Evolutionary conservation across 1,140 invertebrate genomes (phyloP).

Genomic region (Drosophila persimilis): DNA sequence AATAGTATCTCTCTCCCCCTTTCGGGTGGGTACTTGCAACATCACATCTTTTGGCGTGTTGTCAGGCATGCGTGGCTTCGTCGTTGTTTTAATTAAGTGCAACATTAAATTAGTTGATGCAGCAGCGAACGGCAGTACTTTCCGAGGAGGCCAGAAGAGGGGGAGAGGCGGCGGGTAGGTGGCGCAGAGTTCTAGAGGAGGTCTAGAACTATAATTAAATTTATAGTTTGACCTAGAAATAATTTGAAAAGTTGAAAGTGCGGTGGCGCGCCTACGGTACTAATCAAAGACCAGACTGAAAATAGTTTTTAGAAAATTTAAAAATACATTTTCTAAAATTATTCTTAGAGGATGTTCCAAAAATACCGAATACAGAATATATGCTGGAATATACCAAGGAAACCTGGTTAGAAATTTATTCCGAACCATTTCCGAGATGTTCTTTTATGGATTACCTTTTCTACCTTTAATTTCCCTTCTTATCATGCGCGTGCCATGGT

Average conservation of each 20-base stretch:
- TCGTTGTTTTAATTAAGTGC: slow-evolving; percentile 76
- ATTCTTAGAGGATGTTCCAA: neutral
- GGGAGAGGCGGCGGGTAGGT: too few relatives aligned
- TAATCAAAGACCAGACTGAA: slow-evolving; percentile 4
- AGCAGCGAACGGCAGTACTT: slow-evolving; percentile 24
- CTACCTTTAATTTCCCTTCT: neutral
- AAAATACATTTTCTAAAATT: slow-evolving; percentile 11
- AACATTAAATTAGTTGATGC: slow-evolving; percentile 76
- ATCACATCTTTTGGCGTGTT: slow-evolving; percentile 51
- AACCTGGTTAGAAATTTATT: too few relatives aligned
- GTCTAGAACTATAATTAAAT: slow-evolving; percentile 59
- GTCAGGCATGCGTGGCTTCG: slow-evolving; percentile 58
- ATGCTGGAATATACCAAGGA: too few relatives aligned
- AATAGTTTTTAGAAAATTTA: slow-evolving; percentile 17
- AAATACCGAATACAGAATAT: neutral
- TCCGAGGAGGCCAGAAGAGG: neutral
- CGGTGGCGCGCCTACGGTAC: slow-evolving; percentile 18
- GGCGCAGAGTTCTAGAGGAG: slow-evolving; percentile 28
- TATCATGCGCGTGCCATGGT: slow-evolving; percentile 43
- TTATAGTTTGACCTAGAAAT: slow-evolving; percentile 80
- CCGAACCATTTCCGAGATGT: too few relatives aligned
- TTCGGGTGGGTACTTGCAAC: slow-evolving; percentile 24
- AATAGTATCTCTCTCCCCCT: slow-evolving; percentile 32
- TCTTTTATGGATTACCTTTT: too few relatives aligned
- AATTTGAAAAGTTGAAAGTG: slow-evolving; percentile 61